These are phyloP conservation scores for Synergus itoensis DNA, from an alignment of 2,888 invertebrate species.

Conservation along the genomic window DNA sequence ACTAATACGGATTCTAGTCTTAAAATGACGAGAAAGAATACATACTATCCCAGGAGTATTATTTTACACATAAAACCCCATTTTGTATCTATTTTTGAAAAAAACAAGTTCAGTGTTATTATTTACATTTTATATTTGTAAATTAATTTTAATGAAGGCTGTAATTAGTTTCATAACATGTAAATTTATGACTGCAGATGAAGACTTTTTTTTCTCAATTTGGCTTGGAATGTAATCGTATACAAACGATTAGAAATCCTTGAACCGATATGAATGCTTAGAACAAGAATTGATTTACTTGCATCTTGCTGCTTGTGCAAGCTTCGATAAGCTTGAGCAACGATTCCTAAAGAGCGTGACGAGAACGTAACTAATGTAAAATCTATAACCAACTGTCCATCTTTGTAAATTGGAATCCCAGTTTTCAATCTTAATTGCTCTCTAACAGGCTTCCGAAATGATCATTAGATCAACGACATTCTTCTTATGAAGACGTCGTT, in stretches of 20 bases:
- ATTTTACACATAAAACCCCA: too few species aligned
- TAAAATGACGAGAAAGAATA: too few species aligned
- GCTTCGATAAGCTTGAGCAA: constrained; percentile 33
- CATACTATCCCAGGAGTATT: too few species aligned
- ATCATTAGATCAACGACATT: not conserved
- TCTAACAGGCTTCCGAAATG: not conserved
- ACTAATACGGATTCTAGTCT: too few species aligned
- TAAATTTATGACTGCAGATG: not conserved
- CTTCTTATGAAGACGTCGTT: too few species aligned
- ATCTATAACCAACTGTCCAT: constrained; percentile 20
- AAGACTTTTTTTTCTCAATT: not conserved
- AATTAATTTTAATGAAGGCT: not conserved
- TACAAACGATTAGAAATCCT: constrained; percentile 6
- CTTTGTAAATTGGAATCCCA: constrained; percentile 18
- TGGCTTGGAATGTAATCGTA: constrained; percentile 12
- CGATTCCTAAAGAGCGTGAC: constrained; percentile 32
- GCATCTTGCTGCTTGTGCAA: constrained; percentile 32
- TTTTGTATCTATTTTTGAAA: too few species aligned
- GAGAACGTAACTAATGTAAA: constrained; percentile 25
- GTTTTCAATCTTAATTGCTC: constrained; percentile 32
- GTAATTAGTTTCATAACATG: not conserved
- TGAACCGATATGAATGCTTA: constrained; percentile 6
- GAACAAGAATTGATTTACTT: constrained; percentile 34
- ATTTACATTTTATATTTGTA: not conserved
- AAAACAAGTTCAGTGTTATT: too few species aligned